Evolutionary conservation across 2,113 vertebrate species (phyloP).

Genomic region (Ancistrus triradiatus): DNA sequence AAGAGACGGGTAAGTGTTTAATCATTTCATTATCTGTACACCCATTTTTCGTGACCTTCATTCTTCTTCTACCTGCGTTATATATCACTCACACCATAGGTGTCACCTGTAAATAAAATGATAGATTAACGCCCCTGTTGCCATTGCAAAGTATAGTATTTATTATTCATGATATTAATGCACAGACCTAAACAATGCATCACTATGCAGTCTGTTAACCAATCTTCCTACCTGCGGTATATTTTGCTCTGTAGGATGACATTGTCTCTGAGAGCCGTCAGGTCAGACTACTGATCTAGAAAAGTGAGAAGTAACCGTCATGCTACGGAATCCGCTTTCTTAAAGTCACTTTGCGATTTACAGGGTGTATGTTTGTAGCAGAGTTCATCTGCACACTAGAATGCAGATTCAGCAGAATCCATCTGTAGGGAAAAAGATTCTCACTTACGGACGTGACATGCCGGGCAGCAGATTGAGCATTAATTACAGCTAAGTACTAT

Average conservation of each 20-base stretch:
- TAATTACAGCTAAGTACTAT: slow-evolving; percentile 72
- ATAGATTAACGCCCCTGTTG: slow-evolving; percentile 19
- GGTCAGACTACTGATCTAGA: slow-evolving; percentile 31
- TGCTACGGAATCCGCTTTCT: slow-evolving; percentile 10
- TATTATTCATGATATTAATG: no score
- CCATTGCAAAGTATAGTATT: no score
- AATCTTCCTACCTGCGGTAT: no score
- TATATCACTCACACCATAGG: slow-evolving; percentile 10
- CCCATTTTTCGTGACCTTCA: background rate
- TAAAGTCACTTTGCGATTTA: slow-evolving; percentile 16
- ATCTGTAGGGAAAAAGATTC: slow-evolving; percentile 17
- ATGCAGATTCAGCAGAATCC: slow-evolving; percentile 23
- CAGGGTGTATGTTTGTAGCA: slow-evolving; percentile 1
- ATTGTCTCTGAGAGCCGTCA: slow-evolving; percentile 11
- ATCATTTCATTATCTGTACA: slow-evolving; percentile 32
- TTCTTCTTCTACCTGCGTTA: background rate
- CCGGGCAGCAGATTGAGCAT: slow-evolving; percentile 52
- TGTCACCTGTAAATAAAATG: slow-evolving; percentile 21
- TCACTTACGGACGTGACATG: slow-evolving; percentile 45
- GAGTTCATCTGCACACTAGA: slow-evolving; percentile 8
- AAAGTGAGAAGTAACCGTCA: slow-evolving; percentile 29
- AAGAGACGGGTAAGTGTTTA: slow-evolving; percentile 87
- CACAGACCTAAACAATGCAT: background rate
- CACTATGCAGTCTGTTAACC: background rate
- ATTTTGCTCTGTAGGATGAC: slow-evolving; percentile 11